Percentiles rank a stretch among this genome's conserved stretches.
Evolutionary conservation across 2,797 vertebrate genomes (phyloP).

Genomic region (Cuculus canorus): DNA sequence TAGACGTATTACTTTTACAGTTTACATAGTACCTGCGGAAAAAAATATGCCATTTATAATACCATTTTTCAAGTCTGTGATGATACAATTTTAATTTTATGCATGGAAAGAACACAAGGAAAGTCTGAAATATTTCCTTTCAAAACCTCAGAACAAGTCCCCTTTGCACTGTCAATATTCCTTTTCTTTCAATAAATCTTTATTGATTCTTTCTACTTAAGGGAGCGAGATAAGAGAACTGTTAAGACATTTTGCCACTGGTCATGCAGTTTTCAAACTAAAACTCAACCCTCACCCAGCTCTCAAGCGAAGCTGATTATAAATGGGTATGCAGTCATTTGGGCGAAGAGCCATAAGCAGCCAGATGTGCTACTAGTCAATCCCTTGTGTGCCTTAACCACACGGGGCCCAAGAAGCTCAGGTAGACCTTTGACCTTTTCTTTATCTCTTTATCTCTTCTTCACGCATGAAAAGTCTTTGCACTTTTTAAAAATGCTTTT

Average conservation of each 20-base stretch:
- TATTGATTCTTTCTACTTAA: slow-evolving; percentile 5
- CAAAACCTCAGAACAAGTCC: background rate
- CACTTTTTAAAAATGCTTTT: background rate
- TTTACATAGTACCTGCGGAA: background rate
- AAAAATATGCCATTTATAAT: background rate
- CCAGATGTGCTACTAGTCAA: slow-evolving; percentile 20
- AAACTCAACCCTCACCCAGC: background rate
- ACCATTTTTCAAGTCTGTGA: background rate
- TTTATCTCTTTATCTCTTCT: slow-evolving; percentile 25
- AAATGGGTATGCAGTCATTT: background rate
- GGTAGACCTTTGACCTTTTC: slow-evolving; percentile 36
- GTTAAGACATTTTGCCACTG: background rate
- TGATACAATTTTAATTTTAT: background rate
- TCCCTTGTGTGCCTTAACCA: background rate
- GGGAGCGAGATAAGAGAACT: background rate
- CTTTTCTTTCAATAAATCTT: background rate
- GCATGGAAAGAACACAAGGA: background rate
- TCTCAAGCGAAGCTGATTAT: background rate
- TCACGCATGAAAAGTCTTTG: background rate
- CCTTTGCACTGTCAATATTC: background rate
- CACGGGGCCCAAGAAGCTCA: background rate
- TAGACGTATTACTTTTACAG: background rate
- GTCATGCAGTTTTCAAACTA: background rate
- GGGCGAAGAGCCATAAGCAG: background rate
- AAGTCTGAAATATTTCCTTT: background rate